These are phyloP conservation scores for Phenganax stokvisi DNA, from an alignment of 92 coral and sea anemone species.

Conservation along the genomic window DNA sequence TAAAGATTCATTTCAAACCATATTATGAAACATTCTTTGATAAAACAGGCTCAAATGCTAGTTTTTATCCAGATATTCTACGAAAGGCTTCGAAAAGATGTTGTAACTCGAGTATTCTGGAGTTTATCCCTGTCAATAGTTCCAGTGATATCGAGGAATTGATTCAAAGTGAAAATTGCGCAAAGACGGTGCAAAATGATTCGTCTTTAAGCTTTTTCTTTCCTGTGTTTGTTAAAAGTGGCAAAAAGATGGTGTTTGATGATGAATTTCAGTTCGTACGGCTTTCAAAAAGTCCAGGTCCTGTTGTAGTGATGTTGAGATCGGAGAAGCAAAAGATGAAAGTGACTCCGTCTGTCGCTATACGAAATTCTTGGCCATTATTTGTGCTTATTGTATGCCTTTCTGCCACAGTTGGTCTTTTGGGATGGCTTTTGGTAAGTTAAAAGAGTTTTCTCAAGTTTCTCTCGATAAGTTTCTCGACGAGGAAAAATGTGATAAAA, in stretches of 20 bases:
- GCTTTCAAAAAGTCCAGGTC: conserved; percentile 26
- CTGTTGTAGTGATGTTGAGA: conserved; percentile 23
- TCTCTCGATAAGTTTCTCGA: neutral
- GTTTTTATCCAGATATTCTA: conserved; percentile 16
- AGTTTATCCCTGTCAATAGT: conserved; percentile 6
- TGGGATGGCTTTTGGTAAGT: conserved; percentile 38
- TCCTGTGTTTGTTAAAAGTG: conserved; percentile 28
- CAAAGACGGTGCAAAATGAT: conserved; percentile 10
- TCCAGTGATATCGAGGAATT: conserved; percentile 31
- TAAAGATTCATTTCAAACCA: conserved; percentile 32
- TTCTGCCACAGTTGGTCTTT: conserved; percentile 23
- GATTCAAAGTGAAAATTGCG: conserved; percentile 18
- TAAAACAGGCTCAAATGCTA: conserved; percentile 8
- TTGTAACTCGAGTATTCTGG: conserved; percentile 8
- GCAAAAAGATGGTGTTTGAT: conserved; percentile 25
- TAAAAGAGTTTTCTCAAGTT: neutral
- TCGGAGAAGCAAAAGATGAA: conserved; percentile 35
- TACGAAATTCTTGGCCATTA: conserved; percentile 30
- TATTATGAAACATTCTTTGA: conserved; percentile 27
- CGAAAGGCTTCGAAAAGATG: conserved; percentile 12
- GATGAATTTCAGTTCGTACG: conserved; percentile 26
- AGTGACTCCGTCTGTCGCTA: conserved; percentile 31
- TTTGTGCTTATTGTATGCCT: conserved; percentile 19
- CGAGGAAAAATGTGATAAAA: too few relatives aligned
- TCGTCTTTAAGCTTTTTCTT: conserved; percentile 26